A percentile compares a stretch with the other conserved stretches of the same genome.
phyloP scores from a whole-genome alignment of 2,113 vertebrate genomes.

The Chitala chitala region DNA sequence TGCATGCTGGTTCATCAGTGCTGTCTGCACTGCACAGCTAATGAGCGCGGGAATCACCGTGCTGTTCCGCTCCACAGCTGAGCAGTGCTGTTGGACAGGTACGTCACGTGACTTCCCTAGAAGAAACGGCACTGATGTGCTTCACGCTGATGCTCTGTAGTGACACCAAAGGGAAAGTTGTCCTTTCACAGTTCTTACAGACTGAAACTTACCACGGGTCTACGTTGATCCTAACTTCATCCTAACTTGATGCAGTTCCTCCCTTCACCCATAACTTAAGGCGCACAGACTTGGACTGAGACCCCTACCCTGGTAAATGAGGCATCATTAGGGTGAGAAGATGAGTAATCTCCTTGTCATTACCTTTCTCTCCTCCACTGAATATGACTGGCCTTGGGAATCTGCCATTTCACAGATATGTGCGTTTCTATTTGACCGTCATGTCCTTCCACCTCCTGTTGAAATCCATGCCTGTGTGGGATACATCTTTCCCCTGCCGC shows the following conservation, averaged over 20 bases:
- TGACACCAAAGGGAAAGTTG: neutral
- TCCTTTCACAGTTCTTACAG: neutral
- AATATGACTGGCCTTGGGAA: slow-evolving; percentile 8
- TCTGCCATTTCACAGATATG: slow-evolving; percentile 7
- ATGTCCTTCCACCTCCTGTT: neutral
- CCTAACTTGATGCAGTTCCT: too few relatives aligned
- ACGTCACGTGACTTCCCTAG: too few relatives aligned
- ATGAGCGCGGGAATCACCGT: too few relatives aligned
- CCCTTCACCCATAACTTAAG: too few relatives aligned
- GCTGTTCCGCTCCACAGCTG: too few relatives aligned
- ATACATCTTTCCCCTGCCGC: neutral
- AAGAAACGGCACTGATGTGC: too few relatives aligned
- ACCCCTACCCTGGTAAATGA: slow-evolving; percentile 3
- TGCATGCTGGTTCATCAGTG: too few relatives aligned
- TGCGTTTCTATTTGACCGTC: neutral
- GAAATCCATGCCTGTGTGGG: neutral
- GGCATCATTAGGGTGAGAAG: neutral
- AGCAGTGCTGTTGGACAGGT: too few relatives aligned
- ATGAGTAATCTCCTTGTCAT: slow-evolving; percentile 4
- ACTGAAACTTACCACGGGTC: neutral
- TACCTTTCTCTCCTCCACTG: neutral
- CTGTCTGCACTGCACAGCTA: too few relatives aligned
- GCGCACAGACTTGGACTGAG: too few relatives aligned
- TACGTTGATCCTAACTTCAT: neutral
- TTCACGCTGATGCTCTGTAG: too few relatives aligned